Percentiles rank a stretch among this genome's conserved stretches.
Conservation (phyloP, 2,113 vertebrate genomes). For the Oncorhynchus mykiss region DNA sequence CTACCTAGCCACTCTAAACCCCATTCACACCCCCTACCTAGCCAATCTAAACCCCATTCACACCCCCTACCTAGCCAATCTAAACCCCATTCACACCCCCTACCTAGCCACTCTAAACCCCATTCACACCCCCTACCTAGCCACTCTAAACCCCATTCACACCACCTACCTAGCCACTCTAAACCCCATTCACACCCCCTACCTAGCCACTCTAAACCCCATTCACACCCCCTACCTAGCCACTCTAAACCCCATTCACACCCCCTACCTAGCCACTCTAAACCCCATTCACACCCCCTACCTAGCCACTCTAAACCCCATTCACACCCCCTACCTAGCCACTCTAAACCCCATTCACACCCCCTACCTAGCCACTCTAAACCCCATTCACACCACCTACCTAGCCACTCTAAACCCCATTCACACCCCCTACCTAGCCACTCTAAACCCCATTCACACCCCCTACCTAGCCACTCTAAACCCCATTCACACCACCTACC, state of each 20-base stretch:
- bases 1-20: background rate
- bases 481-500: background rate
- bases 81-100: background rate
- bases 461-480: background rate
- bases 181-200: background rate
- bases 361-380: too few relatives aligned
- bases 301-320: background rate
- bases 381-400: too few relatives aligned
- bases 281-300: background rate
- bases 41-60: background rate
- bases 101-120: too few relatives aligned
- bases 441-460: background rate
- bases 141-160: background rate
- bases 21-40: background rate
- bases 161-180: too few relatives aligned
- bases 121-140: too few relatives aligned
- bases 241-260: background rate
- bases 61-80: too few relatives aligned
- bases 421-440: too few relatives aligned
- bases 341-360: background rate
- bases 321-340: too few relatives aligned
- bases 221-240: background rate
- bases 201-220: background rate
- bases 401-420: background rate
- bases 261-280: too few relatives aligned